Percentiles rank a stretch among this genome's conserved stretches.
Evolutionary conservation across 1,140 invertebrate genomes (phyloP).

Genomic region (Zophobas atratus): DNA sequence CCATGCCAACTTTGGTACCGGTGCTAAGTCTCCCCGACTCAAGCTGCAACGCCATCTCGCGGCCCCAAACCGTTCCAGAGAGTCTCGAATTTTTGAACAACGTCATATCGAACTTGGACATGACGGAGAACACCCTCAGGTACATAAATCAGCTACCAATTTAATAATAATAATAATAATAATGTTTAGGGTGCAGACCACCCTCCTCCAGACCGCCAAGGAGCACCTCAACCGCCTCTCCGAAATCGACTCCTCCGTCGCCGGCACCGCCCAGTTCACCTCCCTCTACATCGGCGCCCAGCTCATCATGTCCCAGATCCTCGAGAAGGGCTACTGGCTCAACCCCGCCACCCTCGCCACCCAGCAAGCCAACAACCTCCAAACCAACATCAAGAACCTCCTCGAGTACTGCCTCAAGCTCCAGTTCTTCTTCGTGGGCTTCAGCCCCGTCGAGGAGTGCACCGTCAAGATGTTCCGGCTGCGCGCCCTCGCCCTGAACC

Average conservation of each 20-base stretch:
- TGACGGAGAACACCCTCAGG: constrained; percentile 73
- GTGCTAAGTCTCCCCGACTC: constrained; percentile 72
- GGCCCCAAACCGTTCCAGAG: constrained; percentile 62
- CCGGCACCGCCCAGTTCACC: constrained; percentile 89
- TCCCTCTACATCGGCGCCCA: constrained; percentile 84
- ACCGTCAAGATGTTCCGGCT: constrained; percentile 88
- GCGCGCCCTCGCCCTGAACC: constrained; percentile 86
- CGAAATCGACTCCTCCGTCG: constrained; percentile 86
- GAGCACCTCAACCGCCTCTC: constrained; percentile 77
- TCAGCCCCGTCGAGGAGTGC: constrained; percentile 81
- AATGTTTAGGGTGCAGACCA: constrained; percentile 71
- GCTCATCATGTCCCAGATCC: constrained; percentile 68
- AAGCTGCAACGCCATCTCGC: constrained; percentile 55
- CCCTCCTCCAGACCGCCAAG: constrained; percentile 80
- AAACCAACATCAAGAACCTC: constrained; percentile 74
- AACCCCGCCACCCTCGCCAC: constrained; percentile 69
- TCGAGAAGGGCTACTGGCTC: constrained; percentile 68
- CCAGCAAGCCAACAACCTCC: constrained; percentile 71
- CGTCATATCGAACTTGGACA: constrained; percentile 81
- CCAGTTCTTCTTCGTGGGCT: constrained; percentile 87
- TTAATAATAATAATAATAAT: not conserved
- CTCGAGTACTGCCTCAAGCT: constrained; percentile 83
- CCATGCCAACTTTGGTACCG: constrained; percentile 94
- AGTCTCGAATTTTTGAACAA: constrained; percentile 78
- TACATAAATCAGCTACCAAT: constrained; percentile 29